Conservation (phyloP, 1,140 invertebrate species). For the Nylanderia fulva region DNA sequence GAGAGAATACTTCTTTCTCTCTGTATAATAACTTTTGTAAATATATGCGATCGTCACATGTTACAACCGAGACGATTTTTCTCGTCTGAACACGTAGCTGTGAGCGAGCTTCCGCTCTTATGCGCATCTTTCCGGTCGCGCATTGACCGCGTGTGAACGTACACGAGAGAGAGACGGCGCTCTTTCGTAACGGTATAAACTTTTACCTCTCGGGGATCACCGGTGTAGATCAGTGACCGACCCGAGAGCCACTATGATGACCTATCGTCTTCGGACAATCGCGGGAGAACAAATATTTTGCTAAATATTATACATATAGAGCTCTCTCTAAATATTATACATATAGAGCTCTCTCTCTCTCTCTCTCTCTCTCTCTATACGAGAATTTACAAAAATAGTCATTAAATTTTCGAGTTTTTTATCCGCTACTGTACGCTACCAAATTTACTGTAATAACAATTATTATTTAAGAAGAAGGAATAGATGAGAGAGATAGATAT, state of each 20-base stretch:
- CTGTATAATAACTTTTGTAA: background rate
- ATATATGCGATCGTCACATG: background rate
- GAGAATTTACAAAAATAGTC: background rate
- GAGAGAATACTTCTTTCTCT: background rate
- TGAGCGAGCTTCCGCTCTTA: slow-evolving; percentile 42
- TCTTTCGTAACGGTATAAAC: slow-evolving; percentile 68
- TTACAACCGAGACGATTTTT: background rate
- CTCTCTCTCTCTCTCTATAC: no score
- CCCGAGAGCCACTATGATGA: slow-evolving; percentile 46
- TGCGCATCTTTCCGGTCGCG: slow-evolving; percentile 32
- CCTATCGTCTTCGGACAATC: background rate
- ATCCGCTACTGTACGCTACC: background rate
- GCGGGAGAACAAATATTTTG: background rate
- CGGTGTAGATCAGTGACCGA: slow-evolving; percentile 67
- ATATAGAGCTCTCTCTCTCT: no score
- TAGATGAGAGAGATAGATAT: no score
- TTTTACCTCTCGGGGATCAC: slow-evolving; percentile 59
- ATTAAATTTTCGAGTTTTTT: background rate
- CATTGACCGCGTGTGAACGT: slow-evolving; percentile 22
- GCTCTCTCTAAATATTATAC: no score
- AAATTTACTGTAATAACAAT: background rate
- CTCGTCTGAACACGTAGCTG: background rate
- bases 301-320: background rate
- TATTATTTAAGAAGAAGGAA: background rate
- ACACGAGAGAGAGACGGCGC: slow-evolving; percentile 10